Base-by-base conservation (phyloP, 2,888 invertebrate genomes). In the Julus scanicus region DNA sequence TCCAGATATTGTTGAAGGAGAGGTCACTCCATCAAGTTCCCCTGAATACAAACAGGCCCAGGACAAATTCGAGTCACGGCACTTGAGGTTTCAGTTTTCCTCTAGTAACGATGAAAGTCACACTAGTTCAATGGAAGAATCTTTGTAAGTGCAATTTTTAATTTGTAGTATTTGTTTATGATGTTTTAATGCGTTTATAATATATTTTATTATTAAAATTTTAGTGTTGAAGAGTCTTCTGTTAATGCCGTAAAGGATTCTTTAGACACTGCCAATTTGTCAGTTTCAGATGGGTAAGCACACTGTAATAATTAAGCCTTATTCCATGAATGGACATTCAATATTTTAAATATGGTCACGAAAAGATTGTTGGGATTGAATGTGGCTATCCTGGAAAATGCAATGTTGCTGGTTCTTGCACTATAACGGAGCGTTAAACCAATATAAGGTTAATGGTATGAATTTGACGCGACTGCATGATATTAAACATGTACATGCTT, bases 41-140 rank as follows among this genome's bases (percentile, higher is more conserved):
- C 71, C 71, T 11, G 11, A 71, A 29, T 29, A 29, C 71, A 71
- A 71, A 71, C n/a, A 20, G 13, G 71, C 13, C 2, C 71, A 71
- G 11, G 71, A 71, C 71, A 71, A 29, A 29, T 71, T 20, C 29
- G 71, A 71, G 29, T 71, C 71, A 6, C 20, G 71, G 9, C 71
- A 71, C 6, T 71, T 71, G 71, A 71, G 71, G 71, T 71, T 71
- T 71, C 71, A 71, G 71, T 71, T 71, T 71, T 71, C 71, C 20
- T 9, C 71, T 9, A 71, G 71, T 20, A 71, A 29, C 29, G 63
- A 63, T 8, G 71, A 71, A 71, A 71, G 71, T 29, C 71, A 71
- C 29, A 9, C 71, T 29, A 71, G 71, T 29, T 71, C 71, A 29
- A n/a, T 71, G 71, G 71, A 71, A 11, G 71, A 71, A 29, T 71